Evolutionary conservation across 2,888 invertebrate species (phyloP).

Genomic region (Ashinkailepas kermadecensis): DNA sequence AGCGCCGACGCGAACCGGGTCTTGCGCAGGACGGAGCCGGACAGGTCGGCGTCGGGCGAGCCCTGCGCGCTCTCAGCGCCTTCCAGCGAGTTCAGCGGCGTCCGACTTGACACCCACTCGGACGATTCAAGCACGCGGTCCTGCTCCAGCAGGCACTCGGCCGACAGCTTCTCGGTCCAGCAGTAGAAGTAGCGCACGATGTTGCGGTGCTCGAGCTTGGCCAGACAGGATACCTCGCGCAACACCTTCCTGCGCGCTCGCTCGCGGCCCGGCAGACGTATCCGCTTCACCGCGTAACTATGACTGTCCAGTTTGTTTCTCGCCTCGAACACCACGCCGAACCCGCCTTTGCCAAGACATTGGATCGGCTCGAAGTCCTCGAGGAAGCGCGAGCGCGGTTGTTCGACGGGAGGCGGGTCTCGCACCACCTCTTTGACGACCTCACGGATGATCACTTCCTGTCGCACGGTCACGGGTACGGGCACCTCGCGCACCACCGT

Average conservation of each 20-base stretch:
- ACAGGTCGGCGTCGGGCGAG: background rate
- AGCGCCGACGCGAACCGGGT: slow-evolving; percentile 6
- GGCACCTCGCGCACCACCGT: background rate
- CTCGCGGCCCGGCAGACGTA: slow-evolving; percentile 72
- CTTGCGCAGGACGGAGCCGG: background rate
- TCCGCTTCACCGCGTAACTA: slow-evolving; percentile 90
- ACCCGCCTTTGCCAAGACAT: slow-evolving; percentile 83
- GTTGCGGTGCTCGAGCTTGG: slow-evolving; percentile 86
- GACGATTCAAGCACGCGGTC: background rate
- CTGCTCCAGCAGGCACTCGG: background rate
- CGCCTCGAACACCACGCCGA: slow-evolving; percentile 93
- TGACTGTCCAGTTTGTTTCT: slow-evolving; percentile 89
- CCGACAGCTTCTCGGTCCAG: slow-evolving; percentile 83
- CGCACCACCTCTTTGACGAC: slow-evolving; percentile 18
- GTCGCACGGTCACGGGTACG: slow-evolving; percentile 1
- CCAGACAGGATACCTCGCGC: slow-evolving; percentile 89
- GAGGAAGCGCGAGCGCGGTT: slow-evolving; percentile 2
- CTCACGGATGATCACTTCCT: slow-evolving; percentile 15
- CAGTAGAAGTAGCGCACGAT: slow-evolving; percentile 94
- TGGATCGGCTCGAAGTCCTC: slow-evolving; percentile 71
- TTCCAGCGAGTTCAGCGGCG: slow-evolving; percentile 4
- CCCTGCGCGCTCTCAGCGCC: background rate
- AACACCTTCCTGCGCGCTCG: slow-evolving; percentile 78
- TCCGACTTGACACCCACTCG: slow-evolving; percentile 4
- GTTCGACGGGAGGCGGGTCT: background rate